Conservation (phyloP, 2,113 vertebrate species). For the Osmerus mordax region DNA sequence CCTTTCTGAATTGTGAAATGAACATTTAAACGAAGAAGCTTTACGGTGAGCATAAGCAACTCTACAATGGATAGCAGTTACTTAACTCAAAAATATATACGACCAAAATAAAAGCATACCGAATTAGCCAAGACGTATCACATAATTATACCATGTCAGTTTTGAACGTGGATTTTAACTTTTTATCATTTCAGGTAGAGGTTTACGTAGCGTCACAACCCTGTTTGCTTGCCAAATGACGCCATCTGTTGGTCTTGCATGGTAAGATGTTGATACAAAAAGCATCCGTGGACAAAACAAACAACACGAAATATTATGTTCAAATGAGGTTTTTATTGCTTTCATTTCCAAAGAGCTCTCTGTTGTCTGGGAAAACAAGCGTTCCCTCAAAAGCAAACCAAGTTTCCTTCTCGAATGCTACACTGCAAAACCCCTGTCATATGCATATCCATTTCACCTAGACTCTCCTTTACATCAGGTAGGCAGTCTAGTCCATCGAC, state of each 20-base stretch:
- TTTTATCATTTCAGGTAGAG: not conserved
- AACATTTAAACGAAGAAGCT: too few species aligned
- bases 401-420: conserved; percentile 52
- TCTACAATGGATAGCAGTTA: too few species aligned
- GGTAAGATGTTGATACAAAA: not conserved
- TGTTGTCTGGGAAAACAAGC: conserved; percentile 38
- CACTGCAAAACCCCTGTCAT: conserved; percentile 52
- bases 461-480: conserved; percentile 38
- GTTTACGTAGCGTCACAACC: not conserved
- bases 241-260: conserved; percentile 58
- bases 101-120: not conserved
- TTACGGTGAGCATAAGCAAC: too few species aligned
- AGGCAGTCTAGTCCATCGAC: conserved; percentile 48
- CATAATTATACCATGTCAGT: too few species aligned
- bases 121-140: not conserved
- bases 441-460: conserved; percentile 54
- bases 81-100: not conserved
- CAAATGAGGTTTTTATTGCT: conserved; percentile 72
- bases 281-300: not conserved
- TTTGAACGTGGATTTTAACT: not conserved
- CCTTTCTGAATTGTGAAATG: too few species aligned
- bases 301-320: conserved; percentile 23
- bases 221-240: conserved; percentile 30
- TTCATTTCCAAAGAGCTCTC: conserved; percentile 70
- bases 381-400: conserved; percentile 34